Evolutionary conservation across 1,140 invertebrate genomes (phyloP), one percentile per base, ranked within the genome.

Genomic region (Propsilocerus akamusi): DNA sequence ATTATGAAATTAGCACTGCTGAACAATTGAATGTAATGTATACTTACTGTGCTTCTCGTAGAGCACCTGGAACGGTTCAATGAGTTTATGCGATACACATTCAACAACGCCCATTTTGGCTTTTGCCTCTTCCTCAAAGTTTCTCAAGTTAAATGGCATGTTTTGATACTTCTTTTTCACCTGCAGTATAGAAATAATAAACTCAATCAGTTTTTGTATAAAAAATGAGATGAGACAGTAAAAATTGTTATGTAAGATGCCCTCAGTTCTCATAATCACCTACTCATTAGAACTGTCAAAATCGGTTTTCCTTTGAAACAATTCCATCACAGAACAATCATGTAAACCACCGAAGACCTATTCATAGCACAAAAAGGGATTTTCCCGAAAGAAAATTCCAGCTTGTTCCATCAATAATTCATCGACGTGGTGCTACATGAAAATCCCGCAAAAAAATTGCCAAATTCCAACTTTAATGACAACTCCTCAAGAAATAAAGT

Each of bases 41-140:
- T 37, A 60, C 62, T 63, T 64, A 72, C 71, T 59, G 32, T 72
- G 70, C 56, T 78, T 76, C 59, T 80, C 77, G 60, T 77, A 80
- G 20, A 80, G 63, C 50, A 81, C 86, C 75, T 90, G 91, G 73
- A 97, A 99, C 52, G 96, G 93, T 68, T 97, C 92, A 57, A 99
- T 84, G 51, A 99, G 74, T 65, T 94, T 95, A 68, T 99, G 94
- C 61, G 90, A 94, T 25, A 97, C 88, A 75, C 96, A 99, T 70
- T 99, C 97, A 34, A 92, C 79, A 48, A 98, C 87, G 26, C 95
- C 96, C 81, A 99, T 83, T 65, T 90, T 88, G 4, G 97, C 94
- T 65, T 94, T 97, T 49, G 86, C 94, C 66, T 98, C 95, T 62
- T 98, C 94, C 57, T 97, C 90, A 65, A 97, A 96, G 56, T 78